These are phyloP conservation scores for Thaumatotibia leucotreta DNA, from an alignment of 1,140 invertebrate genomes.

Conservation along the genomic window DNA sequence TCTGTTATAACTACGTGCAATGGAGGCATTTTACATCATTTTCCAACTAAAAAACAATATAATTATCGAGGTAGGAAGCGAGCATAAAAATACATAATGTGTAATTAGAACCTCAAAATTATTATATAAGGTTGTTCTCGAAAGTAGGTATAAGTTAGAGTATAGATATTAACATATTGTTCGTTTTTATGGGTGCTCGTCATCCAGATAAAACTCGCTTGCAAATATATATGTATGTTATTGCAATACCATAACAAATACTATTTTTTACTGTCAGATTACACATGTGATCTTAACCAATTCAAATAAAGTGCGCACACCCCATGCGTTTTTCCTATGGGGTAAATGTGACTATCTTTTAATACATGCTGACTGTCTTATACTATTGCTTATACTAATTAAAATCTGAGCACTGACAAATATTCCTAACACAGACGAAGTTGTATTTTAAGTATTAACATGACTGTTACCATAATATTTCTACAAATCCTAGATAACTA, in stretches of 20 bases:
- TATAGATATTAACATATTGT: conserved; percentile 1
- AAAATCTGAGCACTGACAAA: neutral
- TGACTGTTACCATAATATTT: neutral
- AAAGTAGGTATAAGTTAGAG: neutral
- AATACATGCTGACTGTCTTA: neutral
- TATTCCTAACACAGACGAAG: neutral
- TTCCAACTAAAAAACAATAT: no score
- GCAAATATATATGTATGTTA: neutral
- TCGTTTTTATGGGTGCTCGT: neutral
- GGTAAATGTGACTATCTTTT: no score
- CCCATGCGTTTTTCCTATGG: no score
- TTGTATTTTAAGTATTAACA: neutral
- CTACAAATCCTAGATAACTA: neutral
- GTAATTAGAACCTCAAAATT: conserved; percentile 3
- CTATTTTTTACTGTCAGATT: neutral
- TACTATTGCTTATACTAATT: neutral
- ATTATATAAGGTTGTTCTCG: conserved; percentile 8
- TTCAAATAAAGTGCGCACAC: no score
- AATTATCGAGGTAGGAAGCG: no score
- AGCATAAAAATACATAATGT: neutral
- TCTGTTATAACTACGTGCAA: no score
- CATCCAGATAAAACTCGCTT: neutral
- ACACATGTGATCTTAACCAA: neutral
- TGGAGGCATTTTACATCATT: no score
- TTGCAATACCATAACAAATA: neutral